A percentile compares a stretch with the other conserved stretches of the same genome.
Conservation (phyloP, 2,888 invertebrate genomes). For the Tanytarsus gracilentus region DNA sequence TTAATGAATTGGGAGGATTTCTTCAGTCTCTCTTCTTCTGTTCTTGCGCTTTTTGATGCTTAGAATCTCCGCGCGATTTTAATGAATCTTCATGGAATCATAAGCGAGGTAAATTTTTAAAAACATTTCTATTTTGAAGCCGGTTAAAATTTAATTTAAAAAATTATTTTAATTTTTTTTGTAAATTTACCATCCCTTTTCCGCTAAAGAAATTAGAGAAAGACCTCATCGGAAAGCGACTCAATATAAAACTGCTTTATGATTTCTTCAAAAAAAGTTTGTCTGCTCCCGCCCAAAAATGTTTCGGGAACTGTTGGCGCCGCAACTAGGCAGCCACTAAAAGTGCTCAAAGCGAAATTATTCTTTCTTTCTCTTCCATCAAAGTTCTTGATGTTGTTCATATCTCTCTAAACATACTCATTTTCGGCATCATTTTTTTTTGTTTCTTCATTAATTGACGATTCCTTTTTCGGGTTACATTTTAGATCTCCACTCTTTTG, state of each 20-base stretch:
- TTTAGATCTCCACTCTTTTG: neutral
- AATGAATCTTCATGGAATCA: neutral
- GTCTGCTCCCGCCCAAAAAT: slow-evolving; percentile 23
- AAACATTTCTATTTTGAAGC: neutral
- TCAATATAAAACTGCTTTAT: neutral
- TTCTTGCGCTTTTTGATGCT: neutral
- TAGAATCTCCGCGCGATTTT: neutral
- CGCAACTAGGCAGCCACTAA: slow-evolving; percentile 21
- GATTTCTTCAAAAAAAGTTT: slow-evolving; percentile 14
- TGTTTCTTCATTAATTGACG: slow-evolving; percentile 8
- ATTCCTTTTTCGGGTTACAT: slow-evolving; percentile 3
- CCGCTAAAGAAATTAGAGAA: too few relatives aligned
- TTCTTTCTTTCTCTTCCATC: neutral
- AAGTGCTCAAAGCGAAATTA: slow-evolving; percentile 10
- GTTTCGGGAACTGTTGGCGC: slow-evolving; percentile 26
- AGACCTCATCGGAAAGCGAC: neutral
- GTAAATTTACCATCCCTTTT: too few relatives aligned
- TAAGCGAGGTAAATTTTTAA: neutral
- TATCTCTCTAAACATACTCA: neutral
- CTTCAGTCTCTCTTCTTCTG: neutral
- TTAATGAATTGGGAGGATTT: slow-evolving; percentile 26
- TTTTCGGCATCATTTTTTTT: neutral
- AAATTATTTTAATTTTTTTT: too few relatives aligned
- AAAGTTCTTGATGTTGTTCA: neutral
- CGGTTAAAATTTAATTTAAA: neutral